Percentiles rank a stretch among this genome's conserved stretches.
phyloP scores from a whole-genome alignment of 2,888 invertebrate genomes.

The Rhagonycha fulva region DNA sequence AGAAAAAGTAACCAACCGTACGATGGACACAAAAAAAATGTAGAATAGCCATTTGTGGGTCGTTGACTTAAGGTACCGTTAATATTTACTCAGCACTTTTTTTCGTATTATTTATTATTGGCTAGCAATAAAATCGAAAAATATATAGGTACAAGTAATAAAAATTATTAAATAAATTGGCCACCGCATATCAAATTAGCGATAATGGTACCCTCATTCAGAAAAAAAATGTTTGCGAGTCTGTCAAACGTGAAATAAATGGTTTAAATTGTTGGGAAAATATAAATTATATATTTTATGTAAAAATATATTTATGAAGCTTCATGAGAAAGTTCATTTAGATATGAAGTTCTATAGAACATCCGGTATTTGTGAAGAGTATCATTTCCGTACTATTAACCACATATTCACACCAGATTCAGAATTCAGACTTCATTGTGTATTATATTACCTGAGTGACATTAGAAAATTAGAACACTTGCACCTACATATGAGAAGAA shows the following conservation, averaged over 20 bases:
- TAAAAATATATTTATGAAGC: not conserved
- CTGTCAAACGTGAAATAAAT: not conserved
- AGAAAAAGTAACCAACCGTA: not conserved
- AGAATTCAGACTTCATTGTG: not conserved
- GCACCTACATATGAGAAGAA: not conserved
- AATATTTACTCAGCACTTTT: not conserved
- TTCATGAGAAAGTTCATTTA: not conserved
- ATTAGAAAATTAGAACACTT: not conserved
- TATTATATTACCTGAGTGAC: not conserved
- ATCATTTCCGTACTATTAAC: conserved; percentile 19
- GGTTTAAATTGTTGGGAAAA: not conserved
- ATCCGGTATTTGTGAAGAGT: conserved; percentile 12
- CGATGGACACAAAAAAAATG: not conserved
- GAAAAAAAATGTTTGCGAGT: not conserved
- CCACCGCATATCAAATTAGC: not conserved
- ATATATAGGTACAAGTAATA: not conserved
- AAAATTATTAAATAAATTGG: not conserved
- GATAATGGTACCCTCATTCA: not conserved
- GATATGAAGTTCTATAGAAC: not conserved
- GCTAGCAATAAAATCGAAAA: not conserved
- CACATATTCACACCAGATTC: not conserved
- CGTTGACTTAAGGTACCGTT: not conserved
- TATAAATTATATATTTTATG: not conserved
- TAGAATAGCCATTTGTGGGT: not conserved
- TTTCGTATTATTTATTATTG: not conserved